Evolutionary conservation across 53 echinoderm and acorn worm genomes (phyloP).

Genomic region (Zoroaster sp.): DNA sequence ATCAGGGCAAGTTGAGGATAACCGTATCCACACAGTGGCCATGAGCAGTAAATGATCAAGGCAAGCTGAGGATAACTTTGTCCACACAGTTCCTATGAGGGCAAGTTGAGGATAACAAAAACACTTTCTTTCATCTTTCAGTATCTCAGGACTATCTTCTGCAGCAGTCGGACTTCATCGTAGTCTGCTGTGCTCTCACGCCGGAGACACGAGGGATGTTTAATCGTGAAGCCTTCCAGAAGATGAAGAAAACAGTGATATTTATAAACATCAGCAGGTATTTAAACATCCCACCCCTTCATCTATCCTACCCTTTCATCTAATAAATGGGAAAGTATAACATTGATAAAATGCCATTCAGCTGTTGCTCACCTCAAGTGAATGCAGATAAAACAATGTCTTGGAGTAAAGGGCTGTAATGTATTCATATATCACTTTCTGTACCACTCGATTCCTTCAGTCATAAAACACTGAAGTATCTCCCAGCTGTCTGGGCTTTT

Average conservation of each 20-base stretch:
- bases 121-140: no score
- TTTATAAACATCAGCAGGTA: constrained; percentile 92
- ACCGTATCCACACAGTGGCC: no score
- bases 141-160: constrained; percentile 74
- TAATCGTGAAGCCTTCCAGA: constrained; percentile 65
- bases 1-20: no score
- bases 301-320: no score
- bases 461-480: not conserved
- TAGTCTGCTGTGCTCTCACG: constrained; percentile 77
- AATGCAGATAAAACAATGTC: no score
- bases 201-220: constrained; percentile 74
- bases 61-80: no score
- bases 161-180: constrained; percentile 77
- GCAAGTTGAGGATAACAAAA: no score
- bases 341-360: not conserved
- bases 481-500: not conserved
- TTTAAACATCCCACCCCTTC: not conserved
- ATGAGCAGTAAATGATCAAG: no score
- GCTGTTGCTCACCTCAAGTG: not conserved
- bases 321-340: not conserved
- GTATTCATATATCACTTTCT: not conserved
- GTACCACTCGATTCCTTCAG: not conserved
- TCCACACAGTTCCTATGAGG: no score
- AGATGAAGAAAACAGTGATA: constrained; percentile 80
- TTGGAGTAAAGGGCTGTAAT: no score